Evolutionary conservation across 2,888 invertebrate genomes (phyloP).

Genomic region (Diabrotica balteata): DNA sequence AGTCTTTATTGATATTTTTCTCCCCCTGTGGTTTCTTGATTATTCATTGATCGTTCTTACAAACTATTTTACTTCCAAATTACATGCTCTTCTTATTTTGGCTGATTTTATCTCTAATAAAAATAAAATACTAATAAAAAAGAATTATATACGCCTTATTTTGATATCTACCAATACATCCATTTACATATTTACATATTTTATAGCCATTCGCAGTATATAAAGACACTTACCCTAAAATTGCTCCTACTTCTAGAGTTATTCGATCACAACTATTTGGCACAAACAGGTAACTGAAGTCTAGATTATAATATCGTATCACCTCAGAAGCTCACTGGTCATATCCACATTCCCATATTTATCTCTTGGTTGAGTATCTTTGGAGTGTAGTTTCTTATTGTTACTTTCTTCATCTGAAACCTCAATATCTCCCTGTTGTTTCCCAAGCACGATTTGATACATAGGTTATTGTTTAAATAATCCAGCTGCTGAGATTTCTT

Average conservation of each 20-base stretch:
- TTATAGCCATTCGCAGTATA: no score
- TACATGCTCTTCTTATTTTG: no score
- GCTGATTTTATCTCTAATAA: no score
- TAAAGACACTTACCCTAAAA: background rate
- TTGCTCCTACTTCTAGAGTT: background rate
- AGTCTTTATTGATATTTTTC: no score
- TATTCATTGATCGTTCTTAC: no score
- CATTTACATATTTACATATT: no score
- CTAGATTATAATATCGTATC: background rate
- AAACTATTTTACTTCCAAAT: no score
- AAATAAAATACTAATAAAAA: no score
- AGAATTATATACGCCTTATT: no score
- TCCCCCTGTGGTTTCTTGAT: no score
- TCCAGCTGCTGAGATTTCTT: slow-evolving; percentile 46
- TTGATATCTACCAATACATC: no score
- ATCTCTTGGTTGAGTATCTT: slow-evolving; percentile 71
- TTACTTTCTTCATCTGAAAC: slow-evolving; percentile 63
- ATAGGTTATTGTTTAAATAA: slow-evolving; percentile 64
- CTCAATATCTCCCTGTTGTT: slow-evolving; percentile 53
- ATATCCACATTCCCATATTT: slow-evolving; percentile 72
- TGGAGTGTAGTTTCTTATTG: slow-evolving; percentile 76
- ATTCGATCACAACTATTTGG: slow-evolving; percentile 7
- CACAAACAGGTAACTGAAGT: background rate
- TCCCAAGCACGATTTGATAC: slow-evolving; percentile 65
- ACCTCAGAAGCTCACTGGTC: background rate